Percentiles rank a stretch among this genome's conserved stretches.
Conservation (phyloP, 2,888 invertebrate species). For the Parelbella ahira region DNA sequence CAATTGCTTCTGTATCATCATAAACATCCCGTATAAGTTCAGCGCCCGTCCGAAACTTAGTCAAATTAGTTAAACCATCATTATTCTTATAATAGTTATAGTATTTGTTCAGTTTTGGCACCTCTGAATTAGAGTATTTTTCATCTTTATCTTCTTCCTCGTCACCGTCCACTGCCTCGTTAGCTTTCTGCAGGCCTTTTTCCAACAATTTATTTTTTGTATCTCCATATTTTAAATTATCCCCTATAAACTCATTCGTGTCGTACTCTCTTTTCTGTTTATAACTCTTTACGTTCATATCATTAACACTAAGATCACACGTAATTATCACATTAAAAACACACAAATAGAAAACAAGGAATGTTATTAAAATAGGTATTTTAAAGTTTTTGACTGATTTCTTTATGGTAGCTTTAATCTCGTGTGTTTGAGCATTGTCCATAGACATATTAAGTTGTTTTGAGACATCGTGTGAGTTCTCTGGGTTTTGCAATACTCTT, state of each 20-base stretch:
- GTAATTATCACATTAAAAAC: slow-evolving; percentile 72
- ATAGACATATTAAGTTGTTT: slow-evolving; percentile 44
- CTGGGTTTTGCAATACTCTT: slow-evolving; percentile 33
- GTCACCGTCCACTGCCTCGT: slow-evolving; percentile 45
- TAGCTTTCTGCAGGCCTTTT: slow-evolving; percentile 44
- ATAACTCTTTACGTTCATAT: slow-evolving; percentile 50
- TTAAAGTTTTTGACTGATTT: slow-evolving; percentile 33
- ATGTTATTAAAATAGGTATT: slow-evolving; percentile 49
- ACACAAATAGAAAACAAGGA: slow-evolving; percentile 64
- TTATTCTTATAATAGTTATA: slow-evolving; percentile 53
- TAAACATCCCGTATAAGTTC: slow-evolving; percentile 40
- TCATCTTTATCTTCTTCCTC: slow-evolving; percentile 49
- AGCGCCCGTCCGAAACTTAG: slow-evolving; percentile 41
- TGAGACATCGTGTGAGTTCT: slow-evolving; percentile 33
- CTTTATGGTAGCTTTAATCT: slow-evolving; percentile 50
- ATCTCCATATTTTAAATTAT: slow-evolving; percentile 43
- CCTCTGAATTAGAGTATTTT: slow-evolving; percentile 45
- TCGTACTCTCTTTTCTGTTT: slow-evolving; percentile 39
- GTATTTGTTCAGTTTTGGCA: slow-evolving; percentile 52
- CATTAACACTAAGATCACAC: slow-evolving; percentile 73
- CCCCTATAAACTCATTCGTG: slow-evolving; percentile 38
- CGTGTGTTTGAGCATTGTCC: slow-evolving; percentile 70
- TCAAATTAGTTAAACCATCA: slow-evolving; percentile 45
- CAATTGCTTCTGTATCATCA: slow-evolving; percentile 53
- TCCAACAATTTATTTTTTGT: slow-evolving; percentile 40